phyloP scores from a whole-genome alignment of 1,140 invertebrate species.

The Pachypeltis micranthus region DNA sequence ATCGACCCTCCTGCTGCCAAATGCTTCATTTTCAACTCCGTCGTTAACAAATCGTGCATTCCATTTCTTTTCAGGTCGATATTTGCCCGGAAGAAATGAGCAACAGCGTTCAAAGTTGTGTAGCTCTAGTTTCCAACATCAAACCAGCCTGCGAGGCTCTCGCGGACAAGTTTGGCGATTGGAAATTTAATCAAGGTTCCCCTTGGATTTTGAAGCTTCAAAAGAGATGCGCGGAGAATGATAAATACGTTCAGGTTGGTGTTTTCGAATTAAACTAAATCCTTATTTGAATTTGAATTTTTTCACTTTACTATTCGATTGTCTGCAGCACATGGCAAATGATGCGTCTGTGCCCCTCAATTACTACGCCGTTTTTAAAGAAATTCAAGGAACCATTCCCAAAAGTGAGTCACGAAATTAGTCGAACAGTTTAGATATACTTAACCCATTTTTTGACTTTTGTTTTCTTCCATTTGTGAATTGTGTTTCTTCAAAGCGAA shows the following conservation, averaged over 20 bases:
- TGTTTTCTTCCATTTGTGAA: too few species aligned
- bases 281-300: not conserved
- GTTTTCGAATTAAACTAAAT: slow-evolving; percentile 4
- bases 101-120: slow-evolving; percentile 63
- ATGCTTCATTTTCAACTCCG: too few species aligned
- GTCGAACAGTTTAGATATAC: too few species aligned
- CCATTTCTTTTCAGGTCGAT: slow-evolving; percentile 53
- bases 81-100: slow-evolving; percentile 81
- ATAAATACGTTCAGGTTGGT: slow-evolving; percentile 39
- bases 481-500: too few species aligned
- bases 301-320: too few species aligned
- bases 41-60: not conserved
- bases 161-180: slow-evolving; percentile 32
- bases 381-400: slow-evolving; percentile 59
- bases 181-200: slow-evolving; percentile 34
- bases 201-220: slow-evolving; percentile 47
- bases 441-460: too few species aligned
- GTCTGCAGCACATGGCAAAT: slow-evolving; percentile 42
- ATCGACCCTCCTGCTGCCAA: too few species aligned
- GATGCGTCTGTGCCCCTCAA: slow-evolving; percentile 69
- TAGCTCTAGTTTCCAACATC: slow-evolving; percentile 71
- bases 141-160: slow-evolving; percentile 53
- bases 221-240: slow-evolving; percentile 44
- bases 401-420: slow-evolving; percentile 35
- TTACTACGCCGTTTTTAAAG: slow-evolving; percentile 83